Evolutionary conservation across 2,888 invertebrate species (phyloP), one percentile per base, ranked within the genome.

Genomic region (Acanthosepion esculentum): DNA sequence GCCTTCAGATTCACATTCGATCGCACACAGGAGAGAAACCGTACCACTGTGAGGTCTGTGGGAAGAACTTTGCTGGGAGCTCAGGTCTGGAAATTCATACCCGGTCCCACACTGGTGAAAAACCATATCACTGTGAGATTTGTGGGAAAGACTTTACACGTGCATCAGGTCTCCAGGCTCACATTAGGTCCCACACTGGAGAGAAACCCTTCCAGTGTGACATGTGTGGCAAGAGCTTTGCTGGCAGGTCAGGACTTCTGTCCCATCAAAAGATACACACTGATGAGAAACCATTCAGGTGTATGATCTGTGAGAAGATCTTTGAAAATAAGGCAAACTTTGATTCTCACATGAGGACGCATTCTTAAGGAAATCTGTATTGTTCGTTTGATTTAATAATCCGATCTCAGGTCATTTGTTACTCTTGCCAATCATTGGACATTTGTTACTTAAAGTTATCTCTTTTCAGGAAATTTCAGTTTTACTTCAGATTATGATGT

Each of bases 81-180:
- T 53, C n/a, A 15, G 53, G 93, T n/a, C 53, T 93, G n/a, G 48
- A n/a, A 93, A 48, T 93, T 50, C 93, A 93, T 53, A 93, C 20
- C 12, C 50, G 93, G 15, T 53, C 53, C n/a, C 93, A 93, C 26
- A 93, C 53, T 93, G 93, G 93, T 12, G 93, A 93, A 26, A 93
- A 93, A 93, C 93, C 93, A 50, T 93, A 93, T 29, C 53, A n/a
- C 29, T 93, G 93, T 93, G 93, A 93, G 33, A 93, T 93, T 53
- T 93, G 93, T 93, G 93, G 93, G 1, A 93, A 93, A 29, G 48
- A 48, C 29, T 48, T 93, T 26, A 50, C 53, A 15, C 50, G 53
- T 50, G n/a, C 50, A n/a, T 41, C 50, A 20, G 48, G 53, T 93
- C 53, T 93, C 29, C n/a, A 48, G n/a, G 93, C 93, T 7, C 53